Conservation (phyloP, 2,113 vertebrate genomes). For the Sceloporus tristichus region DNA sequence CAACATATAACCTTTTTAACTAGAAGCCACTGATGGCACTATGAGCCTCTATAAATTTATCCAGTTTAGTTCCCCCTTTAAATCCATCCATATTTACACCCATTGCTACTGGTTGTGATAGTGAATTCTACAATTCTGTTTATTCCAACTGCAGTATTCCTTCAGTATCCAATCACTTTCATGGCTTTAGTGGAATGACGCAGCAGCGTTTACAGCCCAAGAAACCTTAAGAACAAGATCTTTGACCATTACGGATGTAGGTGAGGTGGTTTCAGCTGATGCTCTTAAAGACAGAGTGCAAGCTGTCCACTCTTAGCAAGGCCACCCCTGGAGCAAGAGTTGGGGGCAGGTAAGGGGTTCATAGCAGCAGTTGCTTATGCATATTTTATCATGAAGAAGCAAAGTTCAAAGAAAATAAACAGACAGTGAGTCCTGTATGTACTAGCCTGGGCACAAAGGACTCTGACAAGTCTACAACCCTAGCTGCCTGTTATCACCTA, state of each 20-base stretch:
- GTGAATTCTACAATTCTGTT: background rate
- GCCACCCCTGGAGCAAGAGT: background rate
- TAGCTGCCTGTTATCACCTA: background rate
- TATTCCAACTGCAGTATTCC: background rate
- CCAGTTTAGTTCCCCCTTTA: no score
- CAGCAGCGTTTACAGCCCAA: background rate
- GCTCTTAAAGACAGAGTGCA: background rate
- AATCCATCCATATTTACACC: no score
- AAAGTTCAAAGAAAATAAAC: constrained; percentile 2
- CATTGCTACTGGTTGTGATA: no score
- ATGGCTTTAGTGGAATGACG: constrained; percentile 9
- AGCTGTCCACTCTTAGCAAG: background rate
- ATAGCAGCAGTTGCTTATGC: background rate
- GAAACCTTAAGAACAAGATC: background rate
- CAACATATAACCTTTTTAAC: no score
- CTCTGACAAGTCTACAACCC: background rate
- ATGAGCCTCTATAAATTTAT: no score
- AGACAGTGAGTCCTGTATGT: background rate
- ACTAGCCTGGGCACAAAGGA: background rate
- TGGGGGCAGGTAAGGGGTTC: background rate
- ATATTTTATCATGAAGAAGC: constrained; percentile 9
- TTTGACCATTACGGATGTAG: background rate
- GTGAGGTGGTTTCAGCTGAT: background rate
- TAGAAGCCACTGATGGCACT: no score
- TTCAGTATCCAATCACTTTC: background rate